These are phyloP conservation scores for Lasioglossum oenotherae DNA, from an alignment of 2,888 invertebrate species.

Conservation along the genomic window DNA sequence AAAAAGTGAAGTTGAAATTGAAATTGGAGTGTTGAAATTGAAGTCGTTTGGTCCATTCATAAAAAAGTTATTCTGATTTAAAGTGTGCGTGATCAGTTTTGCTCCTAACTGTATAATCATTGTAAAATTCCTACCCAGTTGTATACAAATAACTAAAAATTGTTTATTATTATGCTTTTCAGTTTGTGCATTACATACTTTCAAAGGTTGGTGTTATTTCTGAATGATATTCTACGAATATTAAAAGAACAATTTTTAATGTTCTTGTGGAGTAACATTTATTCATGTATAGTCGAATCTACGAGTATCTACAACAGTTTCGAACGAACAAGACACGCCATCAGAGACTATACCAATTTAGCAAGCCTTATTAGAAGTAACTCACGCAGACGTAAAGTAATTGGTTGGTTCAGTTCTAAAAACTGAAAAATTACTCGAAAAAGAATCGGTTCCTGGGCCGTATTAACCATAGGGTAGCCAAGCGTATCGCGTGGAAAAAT, in stretches of 20 bases:
- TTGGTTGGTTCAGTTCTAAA: not conserved
- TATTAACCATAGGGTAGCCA: conserved; percentile 15
- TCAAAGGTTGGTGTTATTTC: not conserved
- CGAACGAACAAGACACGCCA: not conserved
- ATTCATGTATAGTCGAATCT: not conserved
- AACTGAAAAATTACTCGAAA: not conserved
- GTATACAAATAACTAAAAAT: not conserved
- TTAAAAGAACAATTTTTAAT: not conserved
- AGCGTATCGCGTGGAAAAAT: conserved; percentile 57
- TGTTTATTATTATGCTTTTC: not conserved
- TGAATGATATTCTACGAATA: too few species aligned
- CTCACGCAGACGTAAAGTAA: not conserved
- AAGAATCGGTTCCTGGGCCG: not conserved
- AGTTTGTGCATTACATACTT: not conserved
- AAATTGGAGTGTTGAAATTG: too few species aligned
- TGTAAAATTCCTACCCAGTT: too few species aligned
- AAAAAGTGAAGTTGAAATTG: too few species aligned
- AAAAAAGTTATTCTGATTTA: too few species aligned
- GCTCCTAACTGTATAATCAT: too few species aligned
- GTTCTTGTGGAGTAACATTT: not conserved
- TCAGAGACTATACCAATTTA: not conserved
- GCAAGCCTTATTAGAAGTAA: not conserved
- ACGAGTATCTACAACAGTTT: not conserved
- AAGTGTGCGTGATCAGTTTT: too few species aligned
- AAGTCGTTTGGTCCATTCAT: too few species aligned